These are phyloP conservation scores for Oreortyx pictus DNA, from an alignment of 2,797 vertebrate genomes.

Conservation along the genomic window DNA sequence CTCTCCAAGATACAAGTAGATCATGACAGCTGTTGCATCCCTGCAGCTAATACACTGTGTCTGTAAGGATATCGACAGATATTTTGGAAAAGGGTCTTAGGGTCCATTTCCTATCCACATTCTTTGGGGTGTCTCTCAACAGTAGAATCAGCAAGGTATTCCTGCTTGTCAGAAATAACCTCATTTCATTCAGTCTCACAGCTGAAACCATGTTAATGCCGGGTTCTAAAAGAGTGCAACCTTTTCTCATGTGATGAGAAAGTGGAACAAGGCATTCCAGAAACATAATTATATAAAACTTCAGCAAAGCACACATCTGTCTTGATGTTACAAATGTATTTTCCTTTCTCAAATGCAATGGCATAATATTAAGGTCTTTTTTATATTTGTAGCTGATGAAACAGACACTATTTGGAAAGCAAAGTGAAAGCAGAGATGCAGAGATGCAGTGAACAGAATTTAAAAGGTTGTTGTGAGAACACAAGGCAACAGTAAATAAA, in stretches of 20 bases:
- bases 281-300: neutral
- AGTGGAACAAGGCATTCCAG: neutral
- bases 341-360: neutral
- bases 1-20: neutral
- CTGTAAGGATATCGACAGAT: neutral
- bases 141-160: neutral
- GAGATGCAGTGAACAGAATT: neutral
- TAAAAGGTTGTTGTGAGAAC: neutral
- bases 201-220: neutral
- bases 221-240: neutral
- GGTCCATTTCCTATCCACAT: neutral
- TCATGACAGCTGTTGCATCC: neutral
- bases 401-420: neutral
- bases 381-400: neutral
- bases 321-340: neutral
- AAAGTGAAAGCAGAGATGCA: neutral
- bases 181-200: neutral
- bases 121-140: neutral
- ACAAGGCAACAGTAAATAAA: neutral
- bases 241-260: neutral
- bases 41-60: neutral
- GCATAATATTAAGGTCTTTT: neutral
- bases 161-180: neutral
- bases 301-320: neutral
- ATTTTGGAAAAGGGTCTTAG: fast-evolving